phyloP scores from a whole-genome alignment of 2,797 vertebrate species.

The Pantherophis alleghaniensis region DNA sequence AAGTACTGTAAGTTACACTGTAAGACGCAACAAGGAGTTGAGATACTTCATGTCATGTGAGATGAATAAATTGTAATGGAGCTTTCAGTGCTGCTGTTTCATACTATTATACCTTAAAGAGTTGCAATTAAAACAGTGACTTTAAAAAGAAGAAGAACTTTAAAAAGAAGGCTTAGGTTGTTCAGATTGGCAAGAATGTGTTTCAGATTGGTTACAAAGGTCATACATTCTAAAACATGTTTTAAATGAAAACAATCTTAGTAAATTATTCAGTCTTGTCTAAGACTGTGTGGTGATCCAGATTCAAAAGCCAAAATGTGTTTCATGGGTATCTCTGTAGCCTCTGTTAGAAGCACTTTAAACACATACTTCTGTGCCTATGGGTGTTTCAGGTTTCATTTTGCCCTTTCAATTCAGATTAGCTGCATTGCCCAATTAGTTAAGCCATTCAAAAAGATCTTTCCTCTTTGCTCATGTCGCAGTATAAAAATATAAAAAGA shows the following conservation, averaged over 20 bases:
- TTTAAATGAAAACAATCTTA: not conserved
- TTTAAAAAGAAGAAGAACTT: not conserved
- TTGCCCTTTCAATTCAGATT: not conserved
- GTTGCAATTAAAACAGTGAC: conserved; percentile 35
- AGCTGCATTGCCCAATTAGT: not conserved
- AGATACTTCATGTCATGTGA: conserved; percentile 12
- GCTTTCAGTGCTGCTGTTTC: conserved; percentile 32
- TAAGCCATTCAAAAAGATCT: not conserved
- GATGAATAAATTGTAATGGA: conserved; percentile 29
- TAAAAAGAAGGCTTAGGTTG: conserved; percentile 11
- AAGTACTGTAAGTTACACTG: not conserved
- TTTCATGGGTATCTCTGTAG: not conserved
- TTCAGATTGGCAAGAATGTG: conserved; percentile 18
- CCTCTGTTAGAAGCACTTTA: not conserved
- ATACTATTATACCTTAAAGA: conserved; percentile 27
- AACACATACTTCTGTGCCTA: not conserved
- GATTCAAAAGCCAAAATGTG: not conserved
- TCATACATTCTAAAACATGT: not conserved
- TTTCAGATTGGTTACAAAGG: not conserved
- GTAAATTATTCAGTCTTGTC: not conserved
- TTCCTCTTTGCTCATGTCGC: not conserved
- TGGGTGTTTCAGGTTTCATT: not conserved
- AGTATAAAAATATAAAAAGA: not conserved
- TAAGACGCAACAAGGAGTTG: not conserved
- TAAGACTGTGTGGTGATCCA: not conserved